Evolutionary conservation across 2,888 invertebrate species (phyloP), one percentile per base, ranked within the genome.

Genomic region (Seira sanloemensis): DNA sequence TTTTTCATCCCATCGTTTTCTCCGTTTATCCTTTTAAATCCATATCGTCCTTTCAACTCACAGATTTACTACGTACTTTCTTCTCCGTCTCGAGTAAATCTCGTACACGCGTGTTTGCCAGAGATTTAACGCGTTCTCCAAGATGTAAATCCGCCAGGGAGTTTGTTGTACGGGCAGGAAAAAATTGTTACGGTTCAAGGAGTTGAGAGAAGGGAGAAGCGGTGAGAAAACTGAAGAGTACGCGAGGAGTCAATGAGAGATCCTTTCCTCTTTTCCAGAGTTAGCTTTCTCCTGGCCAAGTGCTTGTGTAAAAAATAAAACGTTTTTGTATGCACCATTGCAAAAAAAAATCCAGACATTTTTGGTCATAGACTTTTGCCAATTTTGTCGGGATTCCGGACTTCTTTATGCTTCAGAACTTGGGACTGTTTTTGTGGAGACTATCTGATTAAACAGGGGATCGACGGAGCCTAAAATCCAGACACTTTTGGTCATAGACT

Each of bases 21-120:
- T 24, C 18, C 58, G 78, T 78, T 75, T 84, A 84, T 84, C 84
- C 84, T 84, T 78, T 84, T 75, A 84, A 84, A 84, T 84, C 84
- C 84, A 78, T 84, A 78, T 78, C 78, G 75, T 78, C 84, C 78
- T 84, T 75, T 84, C 83, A 73, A 75, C 82, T 77, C 82, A n/a
- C n/a, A 78, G 84, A 84, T 84, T 84, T 84, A 75, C 84, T 23
- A 26, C 66, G 23, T 65, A 46, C 68, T 83, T 68, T 21, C 58
- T 68, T 81, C 46, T 23, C 62, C 62, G 19, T 62, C 69, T 65
- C 69, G n/a, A n/a, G 71, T 75, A 84, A 84, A 75, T 78, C 78
- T 75, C 74, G 37, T 71, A 71, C 78, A 75, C 75, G 68, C 69
- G 78, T 78, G 66, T 84, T 78, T 75, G 58, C 78, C 27, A 75